phyloP scores from a whole-genome alignment of 2,113 vertebrate species.

The Proteles cristata region DNA sequence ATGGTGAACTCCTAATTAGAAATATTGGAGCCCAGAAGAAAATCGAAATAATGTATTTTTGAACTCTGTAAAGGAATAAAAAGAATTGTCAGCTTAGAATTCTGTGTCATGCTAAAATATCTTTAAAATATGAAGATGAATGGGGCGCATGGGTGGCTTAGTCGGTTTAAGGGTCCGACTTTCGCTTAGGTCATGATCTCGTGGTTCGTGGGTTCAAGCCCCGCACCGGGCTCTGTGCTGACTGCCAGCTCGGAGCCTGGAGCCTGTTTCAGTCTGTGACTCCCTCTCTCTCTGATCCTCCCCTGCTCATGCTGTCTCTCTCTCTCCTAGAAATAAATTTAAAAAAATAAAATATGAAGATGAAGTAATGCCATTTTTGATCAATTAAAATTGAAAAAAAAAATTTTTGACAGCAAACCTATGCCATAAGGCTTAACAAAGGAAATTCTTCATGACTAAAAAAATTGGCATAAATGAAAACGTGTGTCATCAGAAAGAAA shows the following conservation, averaged over 20 bases:
- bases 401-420: not conserved
- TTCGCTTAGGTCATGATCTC: no score
- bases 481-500: not conserved
- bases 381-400: not conserved
- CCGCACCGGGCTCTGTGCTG: no score
- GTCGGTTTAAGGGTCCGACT: no score
- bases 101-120: not conserved
- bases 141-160: no score
- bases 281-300: no score
- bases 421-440: not conserved
- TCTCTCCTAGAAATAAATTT: no score
- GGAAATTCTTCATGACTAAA: not conserved
- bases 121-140: not conserved
- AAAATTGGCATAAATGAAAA: not conserved
- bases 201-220: no score
- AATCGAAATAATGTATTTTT: not conserved
- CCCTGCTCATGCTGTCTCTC: no score
- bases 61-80: not conserved
- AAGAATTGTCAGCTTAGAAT: not conserved
- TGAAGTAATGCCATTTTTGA: not conserved
- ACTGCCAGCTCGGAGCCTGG: no score
- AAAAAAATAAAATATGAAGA: not conserved
- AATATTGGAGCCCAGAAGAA: not conserved
- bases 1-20: not conserved
- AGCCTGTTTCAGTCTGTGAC: no score